phyloP scores from a whole-genome alignment of 2,797 vertebrate genomes.

The Arnoldichthys spilopterus region DNA sequence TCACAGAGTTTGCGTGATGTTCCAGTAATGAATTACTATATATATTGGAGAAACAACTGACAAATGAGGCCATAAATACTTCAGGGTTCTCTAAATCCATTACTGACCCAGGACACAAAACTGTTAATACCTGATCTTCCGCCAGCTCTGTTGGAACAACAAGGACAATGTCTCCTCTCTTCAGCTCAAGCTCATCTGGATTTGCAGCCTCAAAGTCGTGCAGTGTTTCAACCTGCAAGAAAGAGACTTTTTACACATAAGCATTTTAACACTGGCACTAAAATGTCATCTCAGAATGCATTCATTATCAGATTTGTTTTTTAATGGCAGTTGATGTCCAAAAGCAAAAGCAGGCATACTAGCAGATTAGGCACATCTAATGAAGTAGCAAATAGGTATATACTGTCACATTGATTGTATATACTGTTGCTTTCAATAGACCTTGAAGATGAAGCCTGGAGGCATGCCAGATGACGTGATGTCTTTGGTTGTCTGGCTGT shows the following conservation, averaged over 20 bases:
- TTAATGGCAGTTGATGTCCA: too few species aligned
- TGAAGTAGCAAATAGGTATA: background rate
- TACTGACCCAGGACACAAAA: background rate
- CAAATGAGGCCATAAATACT: background rate
- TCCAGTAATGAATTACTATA: background rate
- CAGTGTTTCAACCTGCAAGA: slow-evolving; percentile 87
- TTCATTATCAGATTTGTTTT: background rate
- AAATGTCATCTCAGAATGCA: background rate
- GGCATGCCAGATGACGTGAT: slow-evolving; percentile 74
- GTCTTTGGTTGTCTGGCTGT: slow-evolving; percentile 61
- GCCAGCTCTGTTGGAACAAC: slow-evolving; percentile 86
- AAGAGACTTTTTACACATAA: background rate
- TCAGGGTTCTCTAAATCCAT: background rate
- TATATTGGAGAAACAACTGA: too few species aligned
- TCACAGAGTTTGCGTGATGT: background rate
- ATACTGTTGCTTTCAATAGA: slow-evolving; percentile 53
- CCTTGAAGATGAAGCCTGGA: slow-evolving; percentile 89
- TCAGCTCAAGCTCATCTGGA: slow-evolving; percentile 90
- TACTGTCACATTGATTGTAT: background rate
- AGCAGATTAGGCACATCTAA: background rate
- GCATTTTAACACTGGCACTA: too few species aligned
- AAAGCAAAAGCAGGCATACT: too few species aligned
- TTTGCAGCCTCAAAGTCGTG: slow-evolving; percentile 97
- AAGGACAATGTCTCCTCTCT: slow-evolving; percentile 88
- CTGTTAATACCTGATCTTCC: slow-evolving; percentile 88